A percentile compares a stretch with the other conserved stretches of the same genome.
Conservation (phyloP, 2,113 vertebrate genomes). For the Plotosus lineatus region DNA sequence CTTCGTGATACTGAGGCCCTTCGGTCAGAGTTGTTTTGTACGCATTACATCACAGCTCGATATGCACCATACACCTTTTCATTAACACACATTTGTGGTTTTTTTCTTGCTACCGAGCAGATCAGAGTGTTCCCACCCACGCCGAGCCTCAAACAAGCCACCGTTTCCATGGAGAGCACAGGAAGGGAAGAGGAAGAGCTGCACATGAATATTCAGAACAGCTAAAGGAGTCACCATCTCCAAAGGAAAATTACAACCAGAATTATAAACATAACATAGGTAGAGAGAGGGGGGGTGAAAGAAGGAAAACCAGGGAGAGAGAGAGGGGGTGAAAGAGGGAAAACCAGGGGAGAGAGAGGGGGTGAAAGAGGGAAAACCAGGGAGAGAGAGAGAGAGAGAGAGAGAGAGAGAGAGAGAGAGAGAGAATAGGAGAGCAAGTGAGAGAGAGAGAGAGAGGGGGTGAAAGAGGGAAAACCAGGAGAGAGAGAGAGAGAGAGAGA, state of each 20-base stretch:
- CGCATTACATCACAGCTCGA: background rate
- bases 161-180: conserved; percentile 6
- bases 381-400: background rate
- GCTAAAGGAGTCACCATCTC: background rate
- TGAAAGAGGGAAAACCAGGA: background rate
- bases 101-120: background rate
- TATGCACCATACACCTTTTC: background rate
- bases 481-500: no score
- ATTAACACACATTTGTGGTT: background rate
- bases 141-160: background rate
- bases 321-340: no score
- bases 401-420: background rate
- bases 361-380: background rate
- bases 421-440: background rate
- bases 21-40: background rate
- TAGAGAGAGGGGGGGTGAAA: background rate
- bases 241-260: background rate
- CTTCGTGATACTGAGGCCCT: background rate
- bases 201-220: background rate
- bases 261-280: background rate
- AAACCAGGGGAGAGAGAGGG: background rate
- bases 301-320: background rate
- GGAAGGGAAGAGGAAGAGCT: background rate
- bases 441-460: background rate
- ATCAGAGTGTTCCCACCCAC: background rate